A percentile compares a stretch with the other conserved stretches of the same genome.
These are phyloP conservation scores for Aurelia sp. DNA, from an alignment of 30 jellyfish, hydroid and myxozoan species.

Conservation along the genomic window DNA sequence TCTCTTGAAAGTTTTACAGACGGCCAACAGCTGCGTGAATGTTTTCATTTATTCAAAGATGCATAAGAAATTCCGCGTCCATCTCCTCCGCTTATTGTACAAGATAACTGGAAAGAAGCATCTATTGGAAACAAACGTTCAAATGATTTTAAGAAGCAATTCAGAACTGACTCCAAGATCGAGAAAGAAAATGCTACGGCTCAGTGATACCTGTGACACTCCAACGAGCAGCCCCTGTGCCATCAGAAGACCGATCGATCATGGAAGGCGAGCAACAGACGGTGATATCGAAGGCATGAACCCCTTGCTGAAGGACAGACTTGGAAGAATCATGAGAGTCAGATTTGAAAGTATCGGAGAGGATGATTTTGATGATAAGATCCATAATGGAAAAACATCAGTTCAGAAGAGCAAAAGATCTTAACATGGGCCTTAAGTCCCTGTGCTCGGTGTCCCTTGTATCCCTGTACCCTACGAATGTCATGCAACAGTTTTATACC, in stretches of 20 bases:
- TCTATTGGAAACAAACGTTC: background rate
- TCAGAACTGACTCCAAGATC: slow-evolving; percentile 24
- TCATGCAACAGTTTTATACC: no score
- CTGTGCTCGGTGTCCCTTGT: no score
- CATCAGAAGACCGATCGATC: background rate
- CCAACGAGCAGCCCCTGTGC: slow-evolving; percentile 42
- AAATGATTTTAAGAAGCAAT: background rate
- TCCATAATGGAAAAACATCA: no score
- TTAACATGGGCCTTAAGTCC: no score
- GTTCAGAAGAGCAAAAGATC: no score
- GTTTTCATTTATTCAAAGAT: slow-evolving; percentile 86
- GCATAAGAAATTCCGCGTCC: slow-evolving; percentile 74
- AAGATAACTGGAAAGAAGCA: slow-evolving; percentile 1
- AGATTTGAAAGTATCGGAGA: no score
- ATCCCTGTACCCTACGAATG: no score
- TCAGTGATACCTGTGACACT: slow-evolving; percentile 14
- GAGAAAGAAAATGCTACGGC: background rate
- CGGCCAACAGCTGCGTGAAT: slow-evolving; percentile 93
- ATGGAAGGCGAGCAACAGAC: background rate
- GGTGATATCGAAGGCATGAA: slow-evolving; percentile 4
- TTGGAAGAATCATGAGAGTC: no score
- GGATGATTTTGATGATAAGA: no score
- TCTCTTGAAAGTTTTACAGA: slow-evolving; percentile 79
- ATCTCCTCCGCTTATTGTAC: slow-evolving; percentile 23
- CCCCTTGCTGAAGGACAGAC: slow-evolving; percentile 1